Evolutionary conservation across 2,113 vertebrate species (phyloP).

Genomic region (Neotoma lepida): DNA sequence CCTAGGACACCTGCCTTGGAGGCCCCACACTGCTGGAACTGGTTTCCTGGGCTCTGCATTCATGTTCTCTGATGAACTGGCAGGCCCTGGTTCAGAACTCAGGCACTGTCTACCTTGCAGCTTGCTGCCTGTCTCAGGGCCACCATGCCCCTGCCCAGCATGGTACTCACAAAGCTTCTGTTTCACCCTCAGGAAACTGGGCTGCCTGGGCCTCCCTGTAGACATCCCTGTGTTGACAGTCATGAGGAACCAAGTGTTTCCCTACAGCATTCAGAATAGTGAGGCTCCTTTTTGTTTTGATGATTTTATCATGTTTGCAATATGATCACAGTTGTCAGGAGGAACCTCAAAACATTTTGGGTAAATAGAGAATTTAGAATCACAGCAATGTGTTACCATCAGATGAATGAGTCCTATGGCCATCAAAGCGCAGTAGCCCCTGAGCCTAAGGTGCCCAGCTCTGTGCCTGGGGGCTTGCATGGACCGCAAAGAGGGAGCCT

Average conservation of each 20-base stretch:
- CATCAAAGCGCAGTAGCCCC: background rate
- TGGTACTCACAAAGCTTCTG: background rate
- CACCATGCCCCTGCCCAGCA: background rate
- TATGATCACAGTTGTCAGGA: conserved; percentile 55
- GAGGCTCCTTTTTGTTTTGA: conserved; percentile 35
- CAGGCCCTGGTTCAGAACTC: background rate
- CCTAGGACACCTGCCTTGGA: background rate
- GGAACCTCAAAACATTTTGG: conserved; percentile 66
- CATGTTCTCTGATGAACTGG: background rate
- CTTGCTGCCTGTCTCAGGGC: background rate
- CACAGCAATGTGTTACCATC: background rate
- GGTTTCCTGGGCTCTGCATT: background rate
- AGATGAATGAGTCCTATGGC: background rate
- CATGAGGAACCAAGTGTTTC: conserved; percentile 47
- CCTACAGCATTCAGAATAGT: background rate
- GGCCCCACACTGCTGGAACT: rapidly evolving
- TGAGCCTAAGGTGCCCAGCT: background rate
- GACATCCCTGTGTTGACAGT: conserved; percentile 58
- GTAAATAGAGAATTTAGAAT: conserved; percentile 42
- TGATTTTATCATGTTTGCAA: conserved; percentile 53
- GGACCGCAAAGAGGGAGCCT: background rate
- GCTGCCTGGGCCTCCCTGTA: conserved; percentile 27
- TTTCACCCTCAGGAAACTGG: background rate
- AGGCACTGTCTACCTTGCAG: rapidly evolving
- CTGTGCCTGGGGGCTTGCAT: rapidly evolving